Conservation (phyloP, 2,888 invertebrate species). For the Papilio elwesi region DNA sequence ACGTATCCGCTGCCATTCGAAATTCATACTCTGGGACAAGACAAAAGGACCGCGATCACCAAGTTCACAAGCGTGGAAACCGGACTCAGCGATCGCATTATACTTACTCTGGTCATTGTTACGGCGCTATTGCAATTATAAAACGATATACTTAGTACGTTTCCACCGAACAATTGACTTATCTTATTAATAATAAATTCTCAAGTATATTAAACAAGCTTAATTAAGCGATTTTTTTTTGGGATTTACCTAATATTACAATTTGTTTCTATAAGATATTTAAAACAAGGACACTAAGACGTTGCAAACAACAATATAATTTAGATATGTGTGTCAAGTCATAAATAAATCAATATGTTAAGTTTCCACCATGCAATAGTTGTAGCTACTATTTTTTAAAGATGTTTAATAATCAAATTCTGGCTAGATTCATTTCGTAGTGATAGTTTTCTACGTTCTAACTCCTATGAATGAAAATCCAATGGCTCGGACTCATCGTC, state of each 20-base stretch:
- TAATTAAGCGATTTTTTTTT: too few relatives aligned
- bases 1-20: slow-evolving; percentile 47
- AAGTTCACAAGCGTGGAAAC: slow-evolving; percentile 28
- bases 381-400: neutral
- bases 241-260: too few relatives aligned
- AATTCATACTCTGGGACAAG: slow-evolving; percentile 44
- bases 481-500: neutral
- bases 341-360: neutral
- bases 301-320: too few relatives aligned
- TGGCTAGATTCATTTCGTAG: neutral
- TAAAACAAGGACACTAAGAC: too few relatives aligned
- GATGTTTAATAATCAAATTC: neutral
- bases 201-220: too few relatives aligned
- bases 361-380: neutral
- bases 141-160: neutral
- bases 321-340: too few relatives aligned
- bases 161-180: too few relatives aligned
- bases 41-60: slow-evolving; percentile 42
- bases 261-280: too few relatives aligned
- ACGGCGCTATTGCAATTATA: neutral
- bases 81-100: slow-evolving; percentile 18
- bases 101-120: neutral
- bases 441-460: neutral
- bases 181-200: too few relatives aligned
- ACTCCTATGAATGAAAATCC: slow-evolving; percentile 17